Evolutionary conservation across 2,113 vertebrate genomes (phyloP), one percentile per base, ranked within the genome.

Genomic region (Labeo catla): DNA sequence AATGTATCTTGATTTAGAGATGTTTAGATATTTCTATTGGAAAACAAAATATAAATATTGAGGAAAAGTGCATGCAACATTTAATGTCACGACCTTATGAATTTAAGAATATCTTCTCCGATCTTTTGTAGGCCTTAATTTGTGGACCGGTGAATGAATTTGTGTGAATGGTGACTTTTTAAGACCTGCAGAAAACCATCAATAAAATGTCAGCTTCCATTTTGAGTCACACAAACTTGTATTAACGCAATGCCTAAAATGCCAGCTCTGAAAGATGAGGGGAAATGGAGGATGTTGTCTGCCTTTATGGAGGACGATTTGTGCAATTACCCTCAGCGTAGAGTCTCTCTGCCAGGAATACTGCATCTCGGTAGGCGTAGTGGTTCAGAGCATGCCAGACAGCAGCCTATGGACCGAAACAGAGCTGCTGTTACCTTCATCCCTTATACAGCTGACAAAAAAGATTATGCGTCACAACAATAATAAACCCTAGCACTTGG

Each of bases 361-460:
- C 96, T 4, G 97, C 97, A 87, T 97, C 97, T 21, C 96, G 93
- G 84, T 96, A 97, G 86, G 97, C 96, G 86, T 97, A 97, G 94
- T 97, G 96, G 92, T 97, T 97, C 92, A 97, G 95, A 81, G 97
- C 97, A 92, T 97, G 96, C 97, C 97, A 97, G 94, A 97, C 97
- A 93, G 97, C 97, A 95, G 96, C 97, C 97, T 97, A 89, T 39
- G 93, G 92, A 84, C 59, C 79, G 81, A 92, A 49, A 47, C 61
- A 85, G 68, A 89, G 88, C 34, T 81, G 72, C 10, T 36, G 77
- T 86, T 73, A 84, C 36, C 54, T 28, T 72, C 47, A 7, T 78
- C 6, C 6, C 19, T 63, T 47, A 39, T 5, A 84, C 19, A 54
- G 43, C 9, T 23, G n/a, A 7, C 6, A 12, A 50, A 50, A 63